phyloP scores from a whole-genome alignment of 2,888 invertebrate genomes.

The Hyposoter dolosus region DNA sequence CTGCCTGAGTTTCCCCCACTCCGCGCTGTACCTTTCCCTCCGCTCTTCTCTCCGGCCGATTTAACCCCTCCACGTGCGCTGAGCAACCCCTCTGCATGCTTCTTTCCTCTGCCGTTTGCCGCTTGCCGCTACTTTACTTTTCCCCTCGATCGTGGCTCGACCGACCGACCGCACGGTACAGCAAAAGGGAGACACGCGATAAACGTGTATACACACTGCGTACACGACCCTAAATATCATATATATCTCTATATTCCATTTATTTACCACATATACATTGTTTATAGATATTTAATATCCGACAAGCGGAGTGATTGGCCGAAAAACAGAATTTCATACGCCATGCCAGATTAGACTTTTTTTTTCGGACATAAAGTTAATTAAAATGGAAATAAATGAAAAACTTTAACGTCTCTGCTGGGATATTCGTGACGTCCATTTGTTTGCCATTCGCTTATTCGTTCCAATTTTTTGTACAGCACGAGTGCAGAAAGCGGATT shows the following conservation, averaged over 20 bases:
- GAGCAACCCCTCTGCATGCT: constrained; percentile 33
- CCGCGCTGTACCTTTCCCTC: background rate
- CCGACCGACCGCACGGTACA: constrained; percentile 65
- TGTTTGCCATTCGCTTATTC: background rate
- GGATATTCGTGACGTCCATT: background rate
- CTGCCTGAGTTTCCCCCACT: constrained; percentile 45
- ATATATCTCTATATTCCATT: background rate
- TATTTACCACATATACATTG: background rate
- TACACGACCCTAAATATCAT: background rate
- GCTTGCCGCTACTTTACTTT: constrained; percentile 60
- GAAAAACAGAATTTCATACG: background rate
- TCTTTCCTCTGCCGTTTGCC: constrained; percentile 31
- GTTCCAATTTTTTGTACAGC: background rate
- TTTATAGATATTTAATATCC: background rate
- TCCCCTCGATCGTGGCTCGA: constrained; percentile 68
- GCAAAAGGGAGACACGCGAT: constrained; percentile 43
- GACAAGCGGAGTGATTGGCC: constrained; percentile 23
- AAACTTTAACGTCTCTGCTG: background rate
- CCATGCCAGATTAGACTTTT: background rate
- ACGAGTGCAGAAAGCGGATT: too few relatives aligned
- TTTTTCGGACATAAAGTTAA: constrained; percentile 3
- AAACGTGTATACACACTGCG: constrained; percentile 25
- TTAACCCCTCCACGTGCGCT: constrained; percentile 32
- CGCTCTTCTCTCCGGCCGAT: constrained; percentile 30
- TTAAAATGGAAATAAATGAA: constrained; percentile 2